Evolutionary conservation across 2,113 vertebrate genomes (phyloP), one percentile per base, ranked within the genome.

Genomic region (Dromaius novaehollandiae): DNA sequence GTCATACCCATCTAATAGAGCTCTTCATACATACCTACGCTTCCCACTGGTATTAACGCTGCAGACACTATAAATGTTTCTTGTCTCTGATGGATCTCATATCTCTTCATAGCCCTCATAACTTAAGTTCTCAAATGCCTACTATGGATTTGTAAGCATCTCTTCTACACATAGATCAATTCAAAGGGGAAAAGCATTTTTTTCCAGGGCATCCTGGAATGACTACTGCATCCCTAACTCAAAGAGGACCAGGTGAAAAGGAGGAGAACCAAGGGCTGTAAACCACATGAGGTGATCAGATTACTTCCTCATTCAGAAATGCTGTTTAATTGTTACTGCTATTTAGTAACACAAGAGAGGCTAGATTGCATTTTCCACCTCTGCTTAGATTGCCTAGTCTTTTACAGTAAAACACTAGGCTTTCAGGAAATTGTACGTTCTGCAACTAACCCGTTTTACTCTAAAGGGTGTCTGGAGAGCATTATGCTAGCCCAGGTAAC

Each of bases 401-500:
- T 61, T 80, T 65, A 50, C n/a, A 80, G 22, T 42, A 50, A 70
- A 91, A 79, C 51, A 2, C 6, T 30, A 63, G 25, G 25, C 75
- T 94, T 93, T 93, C 26, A 64, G 75, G 50, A 78, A 94, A 70
- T 56, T 25, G 14, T 40, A 26, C 55, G 73, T 83, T 89, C 75
- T 93, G 46, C 75, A 94, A 77, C 60, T 34, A 36, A 90, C 86
- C 42, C 40, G 36, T 78, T 95, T 95, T 93, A 22, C 15, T 89
- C n/a, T 81, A 55, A 95, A 91, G 46, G 42, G 82, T 77, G 46
- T 61, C 91, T 78, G 44, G 93, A 91, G 94, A 94, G 53, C 77
- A 46, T 87, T 80, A 85, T 44, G 82, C 32, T 22, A 78, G 44
- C 68, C 91, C 70, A 95, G 85, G 95, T 95, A 96, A 74, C 84